Conservation (phyloP, 2,113 vertebrate species). For the Henicopernis longicauda region DNA sequence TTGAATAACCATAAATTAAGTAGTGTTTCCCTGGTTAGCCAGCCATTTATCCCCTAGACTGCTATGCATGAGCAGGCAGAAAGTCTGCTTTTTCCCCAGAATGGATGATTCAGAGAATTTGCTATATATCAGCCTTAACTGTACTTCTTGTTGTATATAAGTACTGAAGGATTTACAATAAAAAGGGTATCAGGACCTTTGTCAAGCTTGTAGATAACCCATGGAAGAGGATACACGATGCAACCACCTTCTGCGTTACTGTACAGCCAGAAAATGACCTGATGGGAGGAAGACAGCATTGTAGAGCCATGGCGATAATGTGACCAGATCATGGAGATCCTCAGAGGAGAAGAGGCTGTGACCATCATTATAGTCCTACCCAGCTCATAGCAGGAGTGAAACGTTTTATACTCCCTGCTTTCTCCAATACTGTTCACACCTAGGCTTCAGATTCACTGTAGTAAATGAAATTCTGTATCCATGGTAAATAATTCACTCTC, state of each 20-base stretch:
- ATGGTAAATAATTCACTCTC: not conserved
- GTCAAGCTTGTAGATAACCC: not conserved
- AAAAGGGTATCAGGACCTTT: not conserved
- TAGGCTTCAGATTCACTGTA: not conserved
- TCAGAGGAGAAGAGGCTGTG: not conserved
- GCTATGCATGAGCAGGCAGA: not conserved
- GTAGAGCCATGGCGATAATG: not conserved
- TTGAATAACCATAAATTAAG: not conserved
- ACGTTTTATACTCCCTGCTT: not conserved
- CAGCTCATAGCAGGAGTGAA: not conserved
- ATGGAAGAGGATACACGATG: not conserved
- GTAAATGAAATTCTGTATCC: not conserved
- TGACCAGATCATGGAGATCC: not conserved
- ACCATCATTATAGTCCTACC: not conserved
- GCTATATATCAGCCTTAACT: not conserved
- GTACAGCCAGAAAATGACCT: not conserved
- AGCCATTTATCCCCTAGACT: not conserved
- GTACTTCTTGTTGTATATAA: rapidly evolving
- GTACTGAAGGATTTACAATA: not conserved
- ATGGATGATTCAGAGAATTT: not conserved
- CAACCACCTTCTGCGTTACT: not conserved
- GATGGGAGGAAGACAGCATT: not conserved
- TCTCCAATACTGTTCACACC: not conserved
- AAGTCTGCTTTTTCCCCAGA: not conserved
- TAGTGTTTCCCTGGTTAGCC: not conserved